Percentiles rank a stretch among this genome's conserved stretches.
phyloP scores from a whole-genome alignment of 30 jellyfish, hydroid and myxozoan species.

The Sanderia malayensis region DNA sequence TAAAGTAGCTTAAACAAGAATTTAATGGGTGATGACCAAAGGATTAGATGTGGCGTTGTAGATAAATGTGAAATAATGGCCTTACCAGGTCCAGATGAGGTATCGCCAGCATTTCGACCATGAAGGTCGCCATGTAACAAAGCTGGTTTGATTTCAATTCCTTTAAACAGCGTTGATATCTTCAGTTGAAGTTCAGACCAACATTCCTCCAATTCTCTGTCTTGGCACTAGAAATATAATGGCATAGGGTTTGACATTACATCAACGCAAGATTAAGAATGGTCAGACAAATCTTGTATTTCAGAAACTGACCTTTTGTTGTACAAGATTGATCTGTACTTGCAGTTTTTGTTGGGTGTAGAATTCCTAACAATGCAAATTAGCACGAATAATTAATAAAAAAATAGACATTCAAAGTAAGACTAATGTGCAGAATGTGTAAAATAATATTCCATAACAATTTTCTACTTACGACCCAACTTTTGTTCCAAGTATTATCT shows the following conservation, averaged over 20 bases:
- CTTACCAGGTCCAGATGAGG: conserved; percentile 66
- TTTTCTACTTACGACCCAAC: conserved; percentile 57
- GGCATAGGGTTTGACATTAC: neutral
- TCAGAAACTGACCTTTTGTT: conserved; percentile 36
- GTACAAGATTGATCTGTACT: conserved; percentile 39
- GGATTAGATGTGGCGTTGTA: no score
- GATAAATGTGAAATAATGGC: no score
- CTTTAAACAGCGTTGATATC: conserved; percentile 36
- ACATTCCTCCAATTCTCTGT: conserved; percentile 29
- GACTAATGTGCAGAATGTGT: neutral
- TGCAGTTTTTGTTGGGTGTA: conserved; percentile 54
- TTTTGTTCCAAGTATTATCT: conserved; percentile 46
- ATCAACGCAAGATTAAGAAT: neutral
- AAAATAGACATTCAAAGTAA: neutral
- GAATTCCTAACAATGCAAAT: conserved; percentile 30
- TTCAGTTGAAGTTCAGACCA: conserved; percentile 66
- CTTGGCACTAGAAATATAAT: conserved; percentile 33
- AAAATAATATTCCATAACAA: no score
- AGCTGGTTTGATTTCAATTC: conserved; percentile 40
- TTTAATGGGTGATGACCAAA: no score
- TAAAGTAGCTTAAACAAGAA: no score
- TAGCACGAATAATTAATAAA: neutral
- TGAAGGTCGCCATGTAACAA: conserved; percentile 76
- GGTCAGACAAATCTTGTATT: neutral
- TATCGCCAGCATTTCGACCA: conserved; percentile 81